Conservation (phyloP, 2,113 vertebrate species). For the Anser brachyrhynchus region DNA sequence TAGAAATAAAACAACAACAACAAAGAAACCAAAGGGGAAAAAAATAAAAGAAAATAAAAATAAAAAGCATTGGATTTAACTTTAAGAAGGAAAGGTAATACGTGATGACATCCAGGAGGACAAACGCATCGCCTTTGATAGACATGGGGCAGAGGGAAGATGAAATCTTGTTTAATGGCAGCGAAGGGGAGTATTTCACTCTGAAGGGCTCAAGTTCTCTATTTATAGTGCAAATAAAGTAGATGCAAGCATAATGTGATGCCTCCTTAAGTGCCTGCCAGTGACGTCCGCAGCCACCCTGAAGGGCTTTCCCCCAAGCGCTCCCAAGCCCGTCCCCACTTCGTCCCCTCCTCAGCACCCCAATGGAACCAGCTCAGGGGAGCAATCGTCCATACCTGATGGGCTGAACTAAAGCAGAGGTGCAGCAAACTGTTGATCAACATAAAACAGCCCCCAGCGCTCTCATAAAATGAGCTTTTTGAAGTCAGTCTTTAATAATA, state of each 20-base stretch:
- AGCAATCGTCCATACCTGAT: background rate
- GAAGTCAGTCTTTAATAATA: background rate
- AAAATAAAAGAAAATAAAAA: background rate
- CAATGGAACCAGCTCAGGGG: background rate
- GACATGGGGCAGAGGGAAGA: background rate
- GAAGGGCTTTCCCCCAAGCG: background rate
- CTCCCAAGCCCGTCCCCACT: background rate
- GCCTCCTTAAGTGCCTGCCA: background rate
- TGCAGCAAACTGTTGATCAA: background rate
- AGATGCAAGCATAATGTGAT: background rate
- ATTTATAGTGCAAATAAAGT: constrained; percentile 9
- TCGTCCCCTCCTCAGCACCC: background rate
- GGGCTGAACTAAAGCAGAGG: background rate
- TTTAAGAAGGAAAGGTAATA: background rate
- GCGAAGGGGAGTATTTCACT: background rate
- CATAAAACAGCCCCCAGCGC: background rate
- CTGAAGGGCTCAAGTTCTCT: background rate
- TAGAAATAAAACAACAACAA: background rate
- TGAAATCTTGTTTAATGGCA: background rate
- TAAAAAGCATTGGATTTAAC: background rate
- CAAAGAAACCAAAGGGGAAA: fast-evolving
- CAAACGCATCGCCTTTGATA: background rate
- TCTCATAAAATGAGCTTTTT: background rate
- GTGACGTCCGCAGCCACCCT: background rate
- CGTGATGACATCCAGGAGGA: background rate